Percentiles rank a stretch among this genome's conserved stretches.
These are phyloP conservation scores for Pseudoatta argentina DNA, from an alignment of 1,140 invertebrate genomes.

Conservation along the genomic window DNA sequence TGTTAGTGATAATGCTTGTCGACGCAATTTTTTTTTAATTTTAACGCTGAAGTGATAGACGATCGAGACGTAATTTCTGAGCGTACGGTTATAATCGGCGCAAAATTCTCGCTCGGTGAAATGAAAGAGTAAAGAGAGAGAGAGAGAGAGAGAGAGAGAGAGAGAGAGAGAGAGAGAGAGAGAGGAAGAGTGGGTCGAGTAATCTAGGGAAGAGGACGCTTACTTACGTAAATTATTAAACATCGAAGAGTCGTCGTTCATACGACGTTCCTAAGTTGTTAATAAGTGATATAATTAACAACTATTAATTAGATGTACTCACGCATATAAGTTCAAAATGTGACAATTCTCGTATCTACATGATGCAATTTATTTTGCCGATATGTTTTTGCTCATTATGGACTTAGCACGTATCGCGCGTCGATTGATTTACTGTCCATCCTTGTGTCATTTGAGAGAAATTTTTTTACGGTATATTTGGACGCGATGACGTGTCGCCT, in stretches of 20 bases:
- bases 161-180: background rate
- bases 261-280: conserved; percentile 76
- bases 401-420: background rate
- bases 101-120: background rate
- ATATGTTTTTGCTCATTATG: background rate
- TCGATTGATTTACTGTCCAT: background rate
- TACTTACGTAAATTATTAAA: conserved; percentile 79
- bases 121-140: background rate
- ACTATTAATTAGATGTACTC: conserved; percentile 78
- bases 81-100: conserved; percentile 41
- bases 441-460: background rate
- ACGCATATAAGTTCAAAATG: conserved; percentile 28
- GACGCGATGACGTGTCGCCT: background rate
- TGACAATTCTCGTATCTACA: background rate
- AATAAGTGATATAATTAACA: conserved; percentile 83
- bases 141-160: background rate
- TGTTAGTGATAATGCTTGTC: conserved; percentile 50
- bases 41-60: conserved; percentile 63
- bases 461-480: background rate
- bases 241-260: conserved; percentile 79
- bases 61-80: conserved; percentile 37
- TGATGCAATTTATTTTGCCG: conserved; percentile 69
- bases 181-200: background rate
- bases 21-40: conserved; percentile 51
- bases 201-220: conserved; percentile 48